Percentiles rank a stretch among this genome's conserved stretches.
Conservation (phyloP, 2,113 vertebrate species). For the Brachypodius melanocephalos region DNA sequence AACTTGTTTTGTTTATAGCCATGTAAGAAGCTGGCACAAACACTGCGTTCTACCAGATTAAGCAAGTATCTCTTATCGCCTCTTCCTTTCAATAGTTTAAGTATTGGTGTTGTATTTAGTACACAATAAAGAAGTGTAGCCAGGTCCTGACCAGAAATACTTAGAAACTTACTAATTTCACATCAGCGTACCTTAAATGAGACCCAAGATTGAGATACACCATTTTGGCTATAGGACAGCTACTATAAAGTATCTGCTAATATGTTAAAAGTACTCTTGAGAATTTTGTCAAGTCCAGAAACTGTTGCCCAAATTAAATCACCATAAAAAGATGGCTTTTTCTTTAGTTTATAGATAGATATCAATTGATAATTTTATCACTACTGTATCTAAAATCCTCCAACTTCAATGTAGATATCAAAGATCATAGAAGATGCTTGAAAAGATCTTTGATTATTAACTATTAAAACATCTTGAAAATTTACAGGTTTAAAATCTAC, state of each 20-base stretch:
- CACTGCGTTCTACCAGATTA: background rate
- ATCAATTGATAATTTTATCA: background rate
- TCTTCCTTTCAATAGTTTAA: background rate
- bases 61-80: background rate
- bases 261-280: background rate
- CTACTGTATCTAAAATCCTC: background rate
- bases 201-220: background rate
- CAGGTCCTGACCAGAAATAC: background rate
- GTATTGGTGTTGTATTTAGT: background rate
- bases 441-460: background rate
- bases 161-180: background rate
- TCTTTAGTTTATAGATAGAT: background rate
- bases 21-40: background rate
- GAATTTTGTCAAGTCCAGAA: background rate
- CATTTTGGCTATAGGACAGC: background rate
- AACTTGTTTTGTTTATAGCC: background rate
- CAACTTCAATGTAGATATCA: background rate
- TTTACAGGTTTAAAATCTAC: background rate
- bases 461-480: background rate
- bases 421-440: background rate
- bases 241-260: background rate
- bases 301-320: background rate
- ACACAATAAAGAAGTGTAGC: background rate
- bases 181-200: background rate
- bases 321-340: background rate